Conservation (phyloP, 2,113 vertebrate genomes). For the Xiphorhynchus elegans region DNA sequence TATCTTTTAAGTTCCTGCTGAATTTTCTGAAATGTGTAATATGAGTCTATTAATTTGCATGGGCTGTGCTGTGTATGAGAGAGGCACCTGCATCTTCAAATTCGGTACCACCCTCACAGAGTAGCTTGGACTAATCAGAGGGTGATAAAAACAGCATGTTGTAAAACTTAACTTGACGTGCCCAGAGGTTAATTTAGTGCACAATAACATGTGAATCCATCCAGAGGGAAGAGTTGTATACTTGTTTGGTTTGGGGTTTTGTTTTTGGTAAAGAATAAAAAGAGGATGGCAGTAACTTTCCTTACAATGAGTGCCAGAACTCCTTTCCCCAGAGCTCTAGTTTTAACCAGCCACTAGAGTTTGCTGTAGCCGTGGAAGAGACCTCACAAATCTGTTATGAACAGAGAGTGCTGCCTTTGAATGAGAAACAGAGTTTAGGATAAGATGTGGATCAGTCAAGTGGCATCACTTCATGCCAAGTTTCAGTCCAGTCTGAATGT, state of each 20-base stretch:
- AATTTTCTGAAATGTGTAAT: neutral
- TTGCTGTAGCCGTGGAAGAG: slow-evolving; percentile 8
- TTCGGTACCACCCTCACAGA: neutral
- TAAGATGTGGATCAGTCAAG: slow-evolving; percentile 5
- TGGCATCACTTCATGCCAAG: slow-evolving; percentile 15
- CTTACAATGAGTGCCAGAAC: neutral
- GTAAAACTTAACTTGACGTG: neutral
- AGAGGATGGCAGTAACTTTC: neutral
- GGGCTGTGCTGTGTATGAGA: neutral
- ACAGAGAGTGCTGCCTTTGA: neutral
- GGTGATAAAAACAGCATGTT: neutral
- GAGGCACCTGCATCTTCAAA: neutral
- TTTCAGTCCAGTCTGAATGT: neutral
- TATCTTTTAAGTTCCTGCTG: neutral
- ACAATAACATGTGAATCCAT: neutral
- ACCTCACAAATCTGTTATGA: neutral
- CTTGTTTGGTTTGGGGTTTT: neutral
- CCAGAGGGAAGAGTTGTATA: neutral
- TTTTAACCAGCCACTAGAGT: neutral
- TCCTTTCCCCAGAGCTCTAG: neutral
- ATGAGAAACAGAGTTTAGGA: slow-evolving; percentile 12
- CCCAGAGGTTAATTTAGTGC: neutral
- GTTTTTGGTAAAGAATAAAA: neutral
- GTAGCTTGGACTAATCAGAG: neutral
- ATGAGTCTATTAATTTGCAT: neutral